Conservation (phyloP, 1,140 invertebrate species). For the Drosophila ohnishii region DNA sequence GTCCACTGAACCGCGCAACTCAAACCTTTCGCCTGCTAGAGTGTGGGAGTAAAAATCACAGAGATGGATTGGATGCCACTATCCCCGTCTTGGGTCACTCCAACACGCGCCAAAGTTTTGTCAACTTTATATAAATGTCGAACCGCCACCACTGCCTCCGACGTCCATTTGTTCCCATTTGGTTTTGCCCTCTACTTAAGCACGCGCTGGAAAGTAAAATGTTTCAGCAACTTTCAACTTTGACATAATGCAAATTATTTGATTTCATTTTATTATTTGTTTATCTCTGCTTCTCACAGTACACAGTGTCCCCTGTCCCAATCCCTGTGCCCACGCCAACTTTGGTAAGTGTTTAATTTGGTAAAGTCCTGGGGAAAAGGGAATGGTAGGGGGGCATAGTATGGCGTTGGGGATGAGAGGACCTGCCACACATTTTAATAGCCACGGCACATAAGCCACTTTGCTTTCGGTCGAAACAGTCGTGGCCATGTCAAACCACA, state of each 20-base stretch:
- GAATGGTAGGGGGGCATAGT: not conserved
- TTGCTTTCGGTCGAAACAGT: slow-evolving; percentile 37
- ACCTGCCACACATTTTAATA: slow-evolving; percentile 67
- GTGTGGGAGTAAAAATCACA: slow-evolving; percentile 11
- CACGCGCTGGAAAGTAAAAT: slow-evolving; percentile 57
- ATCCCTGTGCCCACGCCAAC: slow-evolving; percentile 9
- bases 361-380: slow-evolving; percentile 14
- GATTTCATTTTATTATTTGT: slow-evolving; percentile 71
- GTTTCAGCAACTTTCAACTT: slow-evolving; percentile 67
- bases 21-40: slow-evolving; percentile 13
- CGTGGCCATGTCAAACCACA: slow-evolving; percentile 68
- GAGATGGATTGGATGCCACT: slow-evolving; percentile 26
- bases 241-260: slow-evolving; percentile 72
- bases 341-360: slow-evolving; percentile 50
- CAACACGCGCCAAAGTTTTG: slow-evolving; percentile 49
- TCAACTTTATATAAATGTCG: slow-evolving; percentile 39
- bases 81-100: slow-evolving; percentile 43
- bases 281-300: slow-evolving; percentile 25
- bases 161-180: slow-evolving; percentile 27
- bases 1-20: slow-evolving; percentile 30
- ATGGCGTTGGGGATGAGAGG: slow-evolving; percentile 12
- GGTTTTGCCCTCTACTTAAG: slow-evolving; percentile 54
- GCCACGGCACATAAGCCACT: slow-evolving; percentile 66
- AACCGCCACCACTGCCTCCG: not conserved
- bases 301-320: not conserved